Evolutionary conservation across 2,797 vertebrate species (phyloP).

Genomic region (Acomys russatus): DNA sequence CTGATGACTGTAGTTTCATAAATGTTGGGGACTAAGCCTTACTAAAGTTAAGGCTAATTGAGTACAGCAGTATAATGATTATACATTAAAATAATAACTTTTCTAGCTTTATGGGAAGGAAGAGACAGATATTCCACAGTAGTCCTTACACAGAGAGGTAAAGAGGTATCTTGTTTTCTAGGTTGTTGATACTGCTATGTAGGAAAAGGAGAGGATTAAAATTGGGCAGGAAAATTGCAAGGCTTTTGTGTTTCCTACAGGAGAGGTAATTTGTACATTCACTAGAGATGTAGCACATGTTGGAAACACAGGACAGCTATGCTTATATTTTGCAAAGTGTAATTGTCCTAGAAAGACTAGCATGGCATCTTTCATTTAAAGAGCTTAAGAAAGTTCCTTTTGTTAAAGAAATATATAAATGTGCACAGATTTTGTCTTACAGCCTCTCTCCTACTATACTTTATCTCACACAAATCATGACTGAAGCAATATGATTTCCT

Average conservation of each 20-base stretch:
- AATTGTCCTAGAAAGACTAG: background rate
- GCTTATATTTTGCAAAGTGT: background rate
- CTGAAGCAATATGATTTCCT: background rate
- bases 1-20: background rate
- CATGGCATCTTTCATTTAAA: background rate
- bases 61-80: background rate
- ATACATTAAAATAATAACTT: background rate
- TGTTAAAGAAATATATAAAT: background rate
- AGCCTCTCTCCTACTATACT: background rate
- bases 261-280: slow-evolving; percentile 17
- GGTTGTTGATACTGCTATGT: background rate
- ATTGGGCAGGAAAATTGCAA: background rate
- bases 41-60: background rate
- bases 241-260: slow-evolving; percentile 19
- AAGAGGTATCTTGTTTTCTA: background rate
- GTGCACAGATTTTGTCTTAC: background rate
- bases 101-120: background rate
- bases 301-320: background rate
- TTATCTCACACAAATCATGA: background rate
- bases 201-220: background rate
- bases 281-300: background rate
- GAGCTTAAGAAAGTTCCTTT: background rate
- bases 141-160: background rate
- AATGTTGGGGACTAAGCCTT: background rate
- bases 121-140: background rate